Evolutionary conservation across 2,113 vertebrate species (phyloP).

Genomic region (Danio rerio): GRCz12tu NC_133184.1:9224501-9225000

Average conservation of each 20-base stretch:
- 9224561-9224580: too few species aligned
- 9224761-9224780: neutral
- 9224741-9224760: neutral
- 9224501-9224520: too few species aligned
- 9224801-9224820: neutral
- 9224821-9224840: neutral
- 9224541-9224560: too few species aligned
- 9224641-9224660: too few species aligned
- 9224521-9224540: too few species aligned
- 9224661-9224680: too few species aligned
- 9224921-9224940: conserved; percentile 32
- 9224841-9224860: neutral
- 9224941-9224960: conserved; percentile 16
- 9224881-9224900: conserved; percentile 27
- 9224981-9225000: conserved; percentile 57
- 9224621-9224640: too few species aligned
- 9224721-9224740: neutral
- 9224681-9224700: neutral
- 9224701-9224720: neutral
- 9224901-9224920: conserved; percentile 10
- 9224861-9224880: neutral
- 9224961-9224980: conserved; percentile 57
- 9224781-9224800: neutral
- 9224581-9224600: too few species aligned
- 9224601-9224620: too few species aligned